Conservation (phyloP, 2,888 invertebrate species). For the Brenthis daphne region DNA sequence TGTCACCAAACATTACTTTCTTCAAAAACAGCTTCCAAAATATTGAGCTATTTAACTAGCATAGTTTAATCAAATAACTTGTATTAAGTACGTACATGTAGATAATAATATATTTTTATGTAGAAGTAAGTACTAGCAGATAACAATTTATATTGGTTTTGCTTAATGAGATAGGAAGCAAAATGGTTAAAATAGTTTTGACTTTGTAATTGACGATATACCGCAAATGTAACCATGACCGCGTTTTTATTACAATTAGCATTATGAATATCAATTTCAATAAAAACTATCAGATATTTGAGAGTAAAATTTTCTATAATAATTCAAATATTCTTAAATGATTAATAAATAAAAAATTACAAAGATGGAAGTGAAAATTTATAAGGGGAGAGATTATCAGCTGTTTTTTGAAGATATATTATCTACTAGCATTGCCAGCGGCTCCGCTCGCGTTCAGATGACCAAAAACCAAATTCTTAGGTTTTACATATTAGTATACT, state of each 20-base stretch:
- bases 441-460: too few species aligned
- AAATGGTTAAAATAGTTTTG: constrained; percentile 22
- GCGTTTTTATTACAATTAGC: constrained; percentile 19
- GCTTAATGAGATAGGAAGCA: constrained; percentile 21
- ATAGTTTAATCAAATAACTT: too few species aligned
- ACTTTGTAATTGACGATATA: constrained; percentile 12
- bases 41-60: too few species aligned
- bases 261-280: constrained; percentile 8
- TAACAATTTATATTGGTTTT: constrained; percentile 34
- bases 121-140: constrained; percentile 3
- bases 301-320: neutral
- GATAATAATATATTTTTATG: constrained; percentile 15
- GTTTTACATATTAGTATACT: too few species aligned
- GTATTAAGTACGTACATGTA: neutral
- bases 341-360: too few species aligned
- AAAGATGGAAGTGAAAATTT: too few species aligned
- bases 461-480: too few species aligned
- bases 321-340: neutral
- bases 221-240: constrained; percentile 13
- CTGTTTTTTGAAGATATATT: too few species aligned
- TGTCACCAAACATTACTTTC: too few species aligned
- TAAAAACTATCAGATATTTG: neutral
- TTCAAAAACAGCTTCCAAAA: too few species aligned
- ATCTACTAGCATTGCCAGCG: too few species aligned
- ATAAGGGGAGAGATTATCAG: too few species aligned